A percentile compares a stretch with the other conserved stretches of the same genome.
Conservation (phyloP, 2,113 vertebrate species). For the Caracal caracal region DNA sequence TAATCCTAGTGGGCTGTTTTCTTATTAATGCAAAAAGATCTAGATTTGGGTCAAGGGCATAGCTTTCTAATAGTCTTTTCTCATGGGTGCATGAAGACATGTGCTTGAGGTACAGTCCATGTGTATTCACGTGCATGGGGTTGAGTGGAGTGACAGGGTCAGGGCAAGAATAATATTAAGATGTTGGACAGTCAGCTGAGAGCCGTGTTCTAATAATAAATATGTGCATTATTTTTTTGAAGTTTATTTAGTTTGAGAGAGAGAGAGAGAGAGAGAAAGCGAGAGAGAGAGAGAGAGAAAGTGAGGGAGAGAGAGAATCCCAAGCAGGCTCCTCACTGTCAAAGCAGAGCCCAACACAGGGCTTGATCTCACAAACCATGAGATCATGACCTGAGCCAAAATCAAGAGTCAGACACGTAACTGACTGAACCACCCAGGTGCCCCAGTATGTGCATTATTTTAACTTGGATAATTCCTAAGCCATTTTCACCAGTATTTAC, state of each 20-base stretch:
- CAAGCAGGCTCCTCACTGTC: no score
- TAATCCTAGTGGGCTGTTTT: not conserved
- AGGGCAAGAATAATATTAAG: not conserved
- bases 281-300: no score
- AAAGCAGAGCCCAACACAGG: no score
- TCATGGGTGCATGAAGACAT: rapidly evolving
- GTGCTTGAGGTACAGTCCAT: not conserved
- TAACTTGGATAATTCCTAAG: not conserved
- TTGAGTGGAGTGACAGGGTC: not conserved
- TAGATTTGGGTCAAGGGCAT: not conserved
- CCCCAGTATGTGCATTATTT: not conserved
- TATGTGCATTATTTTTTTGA: not conserved
- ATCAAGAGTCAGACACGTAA: no score
- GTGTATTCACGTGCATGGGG: rapidly evolving
- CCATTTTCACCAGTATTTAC: not conserved
- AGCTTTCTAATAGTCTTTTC: not conserved
- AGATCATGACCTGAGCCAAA: no score
- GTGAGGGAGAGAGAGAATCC: no score
- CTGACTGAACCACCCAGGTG: no score
- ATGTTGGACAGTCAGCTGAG: not conserved
- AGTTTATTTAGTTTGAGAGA: no score
- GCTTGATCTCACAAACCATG: no score
- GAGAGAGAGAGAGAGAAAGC: no score
- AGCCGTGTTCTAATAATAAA: not conserved
- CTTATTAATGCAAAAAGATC: not conserved